Conservation (phyloP, 2,797 vertebrate species). For the Characodon lateralis region DNA sequence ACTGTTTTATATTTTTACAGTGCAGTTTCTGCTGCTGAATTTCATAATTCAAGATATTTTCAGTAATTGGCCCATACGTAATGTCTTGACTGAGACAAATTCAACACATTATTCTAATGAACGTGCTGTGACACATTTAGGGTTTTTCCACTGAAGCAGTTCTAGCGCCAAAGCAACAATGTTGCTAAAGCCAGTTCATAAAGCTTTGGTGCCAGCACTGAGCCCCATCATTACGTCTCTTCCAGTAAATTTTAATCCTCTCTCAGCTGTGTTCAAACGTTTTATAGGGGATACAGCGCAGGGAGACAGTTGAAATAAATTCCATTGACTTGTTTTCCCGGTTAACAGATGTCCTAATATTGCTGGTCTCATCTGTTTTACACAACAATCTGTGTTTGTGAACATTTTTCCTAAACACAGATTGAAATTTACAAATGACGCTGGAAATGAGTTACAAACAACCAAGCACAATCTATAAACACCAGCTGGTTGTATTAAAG, state of each 20-base stretch:
- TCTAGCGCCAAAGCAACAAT: background rate
- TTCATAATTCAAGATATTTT: background rate
- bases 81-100: background rate
- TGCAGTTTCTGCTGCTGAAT: background rate
- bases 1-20: background rate
- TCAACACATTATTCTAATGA: background rate
- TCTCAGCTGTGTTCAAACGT: background rate
- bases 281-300: background rate
- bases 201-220: too few relatives aligned
- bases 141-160: constrained; percentile 4
- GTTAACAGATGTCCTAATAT: constrained; percentile 3
- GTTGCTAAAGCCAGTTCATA: background rate
- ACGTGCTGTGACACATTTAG: background rate
- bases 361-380: background rate
- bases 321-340: background rate
- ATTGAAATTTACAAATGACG: background rate
- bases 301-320: background rate
- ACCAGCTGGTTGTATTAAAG: background rate
- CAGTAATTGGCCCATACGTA: background rate
- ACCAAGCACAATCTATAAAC: background rate
- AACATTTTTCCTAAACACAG: background rate
- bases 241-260: background rate
- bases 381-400: background rate
- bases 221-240: background rate
- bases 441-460: background rate